Percentiles rank a stretch among this genome's conserved stretches.
phyloP scores from a whole-genome alignment of 2,888 invertebrate genomes.

The Brachypalpus laphriformis region DNA sequence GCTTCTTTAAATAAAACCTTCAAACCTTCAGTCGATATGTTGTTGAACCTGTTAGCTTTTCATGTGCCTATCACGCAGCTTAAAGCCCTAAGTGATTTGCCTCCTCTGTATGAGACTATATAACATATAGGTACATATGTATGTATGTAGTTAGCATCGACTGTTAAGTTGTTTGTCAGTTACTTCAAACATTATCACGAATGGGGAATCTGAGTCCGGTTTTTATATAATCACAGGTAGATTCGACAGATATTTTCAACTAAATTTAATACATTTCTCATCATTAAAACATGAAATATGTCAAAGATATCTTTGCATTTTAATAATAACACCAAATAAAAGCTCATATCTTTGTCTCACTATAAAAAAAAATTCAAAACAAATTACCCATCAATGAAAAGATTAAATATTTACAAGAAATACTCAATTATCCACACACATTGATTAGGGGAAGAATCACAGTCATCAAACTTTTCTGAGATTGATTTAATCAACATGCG shows the following conservation, averaged over 20 bases:
- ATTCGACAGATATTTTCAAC: not conserved
- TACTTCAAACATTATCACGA: no score
- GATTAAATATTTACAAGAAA: slow-evolving; percentile 7
- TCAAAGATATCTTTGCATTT: not conserved
- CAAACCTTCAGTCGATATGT: not conserved
- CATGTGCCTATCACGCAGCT: not conserved
- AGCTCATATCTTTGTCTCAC: slow-evolving; percentile 4
- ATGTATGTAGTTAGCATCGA: no score
- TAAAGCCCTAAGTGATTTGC: not conserved
- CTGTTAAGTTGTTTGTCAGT: not conserved
- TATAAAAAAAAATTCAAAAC: not conserved
- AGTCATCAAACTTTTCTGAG: not conserved
- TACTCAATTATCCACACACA: not conserved
- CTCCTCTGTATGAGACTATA: no score
- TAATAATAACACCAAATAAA: not conserved
- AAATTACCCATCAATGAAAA: not conserved
- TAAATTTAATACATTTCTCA: not conserved
- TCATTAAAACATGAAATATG: not conserved
- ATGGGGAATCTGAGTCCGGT: not conserved
- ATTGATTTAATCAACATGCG: slow-evolving; percentile 30
- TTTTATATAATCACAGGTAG: not conserved
- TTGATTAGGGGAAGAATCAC: not conserved
- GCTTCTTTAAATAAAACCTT: no score
- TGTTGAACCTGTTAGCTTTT: slow-evolving; percentile 3
- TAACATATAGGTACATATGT: no score